Evolutionary conservation across 2,797 vertebrate genomes (phyloP).

Genomic region (Spatula versicolor): DNA sequence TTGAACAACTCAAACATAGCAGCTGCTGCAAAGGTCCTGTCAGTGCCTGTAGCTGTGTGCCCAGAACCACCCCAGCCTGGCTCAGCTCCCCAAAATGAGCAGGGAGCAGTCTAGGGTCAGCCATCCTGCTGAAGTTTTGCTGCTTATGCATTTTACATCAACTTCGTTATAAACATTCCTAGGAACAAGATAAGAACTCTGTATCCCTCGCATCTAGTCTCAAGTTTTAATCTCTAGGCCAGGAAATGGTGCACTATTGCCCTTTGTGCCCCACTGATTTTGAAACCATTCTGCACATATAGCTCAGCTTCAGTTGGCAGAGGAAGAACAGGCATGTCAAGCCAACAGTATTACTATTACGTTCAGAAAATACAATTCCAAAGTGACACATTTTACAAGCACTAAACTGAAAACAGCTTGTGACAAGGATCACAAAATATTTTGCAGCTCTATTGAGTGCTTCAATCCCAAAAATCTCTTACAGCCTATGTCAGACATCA

Average conservation of each 20-base stretch:
- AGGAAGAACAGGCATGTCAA: background rate
- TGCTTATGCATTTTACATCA: background rate
- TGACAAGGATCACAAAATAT: background rate
- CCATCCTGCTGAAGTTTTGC: background rate
- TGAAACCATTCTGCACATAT: fast-evolving
- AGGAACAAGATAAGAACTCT: background rate
- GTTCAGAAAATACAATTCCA: background rate
- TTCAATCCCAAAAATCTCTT: background rate
- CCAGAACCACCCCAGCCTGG: background rate
- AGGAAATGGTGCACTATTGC: background rate
- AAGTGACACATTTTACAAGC: background rate
- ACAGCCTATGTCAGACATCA: background rate
- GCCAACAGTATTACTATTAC: background rate
- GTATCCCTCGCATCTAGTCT: background rate
- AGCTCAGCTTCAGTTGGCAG: background rate
- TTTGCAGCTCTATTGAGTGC: background rate
- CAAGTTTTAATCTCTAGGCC: background rate
- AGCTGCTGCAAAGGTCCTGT: background rate
- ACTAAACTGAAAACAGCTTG: background rate
- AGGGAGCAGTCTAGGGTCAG: background rate
- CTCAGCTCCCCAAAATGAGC: background rate
- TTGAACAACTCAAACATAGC: background rate
- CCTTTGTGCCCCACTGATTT: background rate
- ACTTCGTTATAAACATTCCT: fast-evolving
- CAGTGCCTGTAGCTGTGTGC: background rate